Conservation (phyloP, 1,140 invertebrate species). For the Drosophila triauraria region DNA sequence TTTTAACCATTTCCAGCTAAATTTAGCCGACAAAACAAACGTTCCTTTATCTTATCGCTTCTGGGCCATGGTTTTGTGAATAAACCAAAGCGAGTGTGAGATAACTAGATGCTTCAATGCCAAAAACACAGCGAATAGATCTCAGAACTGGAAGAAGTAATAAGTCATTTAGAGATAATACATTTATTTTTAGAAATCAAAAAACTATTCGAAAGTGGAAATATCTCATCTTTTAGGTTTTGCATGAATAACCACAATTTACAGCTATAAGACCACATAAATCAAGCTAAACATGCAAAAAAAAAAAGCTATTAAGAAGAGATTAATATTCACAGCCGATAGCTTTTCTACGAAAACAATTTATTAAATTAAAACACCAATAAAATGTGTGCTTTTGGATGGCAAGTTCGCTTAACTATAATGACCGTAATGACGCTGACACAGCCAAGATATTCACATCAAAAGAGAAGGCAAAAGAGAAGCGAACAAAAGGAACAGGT, state of each 20-base stretch:
- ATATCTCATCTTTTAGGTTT: neutral
- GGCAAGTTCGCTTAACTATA: constrained; percentile 9
- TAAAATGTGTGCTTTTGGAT: constrained; percentile 10
- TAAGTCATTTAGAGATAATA: neutral
- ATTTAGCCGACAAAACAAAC: neutral
- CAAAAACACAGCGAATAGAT: neutral
- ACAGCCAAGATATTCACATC: neutral
- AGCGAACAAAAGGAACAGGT: neutral
- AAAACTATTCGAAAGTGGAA: neutral
- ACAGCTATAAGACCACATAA: neutral
- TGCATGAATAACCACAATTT: neutral
- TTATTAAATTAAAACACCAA: constrained; percentile 11
- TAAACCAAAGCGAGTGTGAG: neutral
- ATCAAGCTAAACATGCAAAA: neutral
- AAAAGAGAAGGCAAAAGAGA: constrained; percentile 12
- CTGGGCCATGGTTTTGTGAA: constrained; percentile 1
- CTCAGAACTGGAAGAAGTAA: neutral
- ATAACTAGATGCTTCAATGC: constrained; percentile 19
- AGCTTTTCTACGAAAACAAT: constrained; percentile 14
- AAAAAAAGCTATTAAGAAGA: neutral
- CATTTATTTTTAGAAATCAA: neutral
- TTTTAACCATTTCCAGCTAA: constrained; percentile 1
- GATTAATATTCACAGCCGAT: neutral
- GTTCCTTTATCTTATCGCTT: constrained; percentile 27
- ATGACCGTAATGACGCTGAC: constrained; percentile 11